Evolutionary conservation across 2,888 invertebrate genomes (phyloP).

Genomic region (Cordilura impudica): DNA sequence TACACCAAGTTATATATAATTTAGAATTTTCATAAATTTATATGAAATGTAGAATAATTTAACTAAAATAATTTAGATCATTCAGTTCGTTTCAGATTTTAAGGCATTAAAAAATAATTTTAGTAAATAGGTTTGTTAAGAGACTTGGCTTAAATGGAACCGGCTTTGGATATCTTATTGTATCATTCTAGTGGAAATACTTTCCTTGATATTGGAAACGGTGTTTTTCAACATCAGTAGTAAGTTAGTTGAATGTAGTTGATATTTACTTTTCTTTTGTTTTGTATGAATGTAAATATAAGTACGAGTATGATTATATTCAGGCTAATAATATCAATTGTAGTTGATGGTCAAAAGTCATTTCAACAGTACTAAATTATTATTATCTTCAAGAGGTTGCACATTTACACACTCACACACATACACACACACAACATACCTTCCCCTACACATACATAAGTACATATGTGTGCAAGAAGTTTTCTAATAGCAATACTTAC

Average conservation of each 20-base stretch:
- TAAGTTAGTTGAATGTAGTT: background rate
- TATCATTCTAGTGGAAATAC: background rate
- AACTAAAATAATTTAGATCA: too few species aligned
- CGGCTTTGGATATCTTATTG: background rate
- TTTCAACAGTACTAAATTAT: conserved; percentile 79
- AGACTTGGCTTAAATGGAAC: too few species aligned
- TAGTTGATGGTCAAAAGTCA: conserved; percentile 79
- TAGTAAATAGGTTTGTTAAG: conserved; percentile 6
- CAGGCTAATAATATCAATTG: conserved; percentile 75
- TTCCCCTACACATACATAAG: background rate
- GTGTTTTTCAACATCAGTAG: background rate
- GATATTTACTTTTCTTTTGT: background rate
- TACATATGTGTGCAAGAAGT: conserved; percentile 47
- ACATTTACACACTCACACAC: conserved; percentile 64
- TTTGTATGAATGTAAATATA: conserved; percentile 30
- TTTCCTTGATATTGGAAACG: background rate
- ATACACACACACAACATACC: conserved; percentile 16
- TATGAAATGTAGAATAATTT: too few species aligned
- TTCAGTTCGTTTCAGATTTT: too few species aligned
- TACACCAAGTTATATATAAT: too few species aligned
- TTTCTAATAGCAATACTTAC: conserved; percentile 23
- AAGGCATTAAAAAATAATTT: too few species aligned
- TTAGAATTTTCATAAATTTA: too few species aligned
- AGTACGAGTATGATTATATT: conserved; percentile 51
- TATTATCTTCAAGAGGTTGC: conserved; percentile 79